These are phyloP conservation scores for Caerostris extrusa DNA, from an alignment of 1,140 invertebrate genomes.

Conservation along the genomic window DNA sequence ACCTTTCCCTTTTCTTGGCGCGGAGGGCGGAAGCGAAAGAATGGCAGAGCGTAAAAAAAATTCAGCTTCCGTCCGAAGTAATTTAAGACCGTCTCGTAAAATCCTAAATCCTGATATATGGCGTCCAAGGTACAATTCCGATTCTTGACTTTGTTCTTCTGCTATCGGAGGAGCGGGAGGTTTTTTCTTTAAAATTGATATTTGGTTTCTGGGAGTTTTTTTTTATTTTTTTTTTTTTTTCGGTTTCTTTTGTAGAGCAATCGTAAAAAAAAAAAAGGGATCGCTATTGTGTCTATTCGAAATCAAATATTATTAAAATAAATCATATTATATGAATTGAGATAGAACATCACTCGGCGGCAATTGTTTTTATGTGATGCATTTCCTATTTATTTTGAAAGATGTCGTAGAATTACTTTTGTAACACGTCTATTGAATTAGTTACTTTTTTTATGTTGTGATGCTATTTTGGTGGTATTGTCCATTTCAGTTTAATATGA, in stretches of 20 bases:
- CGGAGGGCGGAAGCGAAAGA: neutral
- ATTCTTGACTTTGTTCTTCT: conserved; percentile 47
- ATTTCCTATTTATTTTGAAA: too few species aligned
- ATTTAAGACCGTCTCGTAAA: conserved; percentile 72
- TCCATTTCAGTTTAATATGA: too few species aligned
- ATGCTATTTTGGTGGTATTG: too few species aligned
- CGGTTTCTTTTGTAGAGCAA: neutral
- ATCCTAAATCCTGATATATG: conserved; percentile 75
- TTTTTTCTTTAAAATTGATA: conserved; percentile 70
- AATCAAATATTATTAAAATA: conserved; percentile 9
- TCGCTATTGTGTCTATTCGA: neutral
- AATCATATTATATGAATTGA: neutral
- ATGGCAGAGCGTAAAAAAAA: neutral
- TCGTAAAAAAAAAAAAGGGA: neutral
- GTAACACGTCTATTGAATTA: too few species aligned
- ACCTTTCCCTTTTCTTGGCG: conserved; percentile 26
- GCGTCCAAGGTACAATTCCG: conserved; percentile 63
- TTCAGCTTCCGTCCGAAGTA: conserved; percentile 57
- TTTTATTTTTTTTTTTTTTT: neutral
- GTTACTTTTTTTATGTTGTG: too few species aligned
- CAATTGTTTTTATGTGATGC: too few species aligned
- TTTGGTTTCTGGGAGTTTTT: neutral
- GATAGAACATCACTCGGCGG: too few species aligned
- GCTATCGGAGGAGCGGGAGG: neutral
- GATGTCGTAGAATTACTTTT: too few species aligned